Base-by-base conservation (phyloP, 2,797 vertebrate species). In the Poeciliopsis turneri region DNA sequence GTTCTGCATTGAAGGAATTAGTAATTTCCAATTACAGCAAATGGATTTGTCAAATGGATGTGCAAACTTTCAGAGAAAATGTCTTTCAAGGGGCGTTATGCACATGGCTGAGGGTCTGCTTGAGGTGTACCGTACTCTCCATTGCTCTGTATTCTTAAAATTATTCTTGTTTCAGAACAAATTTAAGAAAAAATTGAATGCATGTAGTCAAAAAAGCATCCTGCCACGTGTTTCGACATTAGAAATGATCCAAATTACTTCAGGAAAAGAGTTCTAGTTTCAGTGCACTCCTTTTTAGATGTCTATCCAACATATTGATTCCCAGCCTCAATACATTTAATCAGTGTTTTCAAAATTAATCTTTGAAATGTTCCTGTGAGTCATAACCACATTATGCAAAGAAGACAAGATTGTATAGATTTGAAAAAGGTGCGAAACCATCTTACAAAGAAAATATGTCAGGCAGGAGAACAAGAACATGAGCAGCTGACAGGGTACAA, bases 1-100 rank as follows among this genome's bases (percentile, higher is more conserved):
- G 25, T 57, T 75, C 68, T 64, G 74, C 45, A 39, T 55, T 68
- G 72, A 25, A 57, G 5, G 64, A 80, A 66, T 80, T n/a, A 47
- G 7, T n/a, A 49, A 43, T 30, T 70, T 66, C 28, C 41, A 53
- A 76, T 82, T 66, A 53, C 49, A 33, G 61, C 57, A 23, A 57
- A 5, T 75, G 16, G 12, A 79, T 15, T 77, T 72, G n/a, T 1
- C 20, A 59, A 70, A 70, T 70, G 41, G 41, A 70, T 70, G 25
- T 70, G 68, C 25, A 70, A 70, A 45, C 41, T 45, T 70, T 70
- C 25, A n/a, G 25, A 70, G 11, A 70, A 45, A 45, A n/a, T 70
- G 12, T 28, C 25, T 70, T n/a, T n/a, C 23, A 25, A 69, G 25
- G 5, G 64, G 2, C 25, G 1, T 69, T 43, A 69, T 15, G 12